Base-by-base conservation (phyloP, 2,888 invertebrate genomes). In the Clivina fossor region DNA sequence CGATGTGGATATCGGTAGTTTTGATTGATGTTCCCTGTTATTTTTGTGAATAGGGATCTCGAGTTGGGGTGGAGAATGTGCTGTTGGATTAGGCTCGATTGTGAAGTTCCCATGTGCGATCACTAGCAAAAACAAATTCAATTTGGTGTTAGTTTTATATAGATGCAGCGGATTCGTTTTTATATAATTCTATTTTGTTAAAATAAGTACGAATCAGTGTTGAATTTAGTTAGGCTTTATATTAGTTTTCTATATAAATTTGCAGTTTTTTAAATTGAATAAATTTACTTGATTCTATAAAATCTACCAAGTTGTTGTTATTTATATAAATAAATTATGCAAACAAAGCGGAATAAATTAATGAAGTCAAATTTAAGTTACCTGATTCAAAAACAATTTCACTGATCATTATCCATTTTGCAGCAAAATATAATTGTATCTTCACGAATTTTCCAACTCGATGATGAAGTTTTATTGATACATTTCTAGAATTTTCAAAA, bases 381-480 rank as follows among this genome's bases (percentile, higher is more conserved):
- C 85, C 84, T 15, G 93, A 93, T 66, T 87, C 86, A 70, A 94
- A 94, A 53, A 86, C 84, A 60, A 94, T 80, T 75, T 95, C 94
- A 72, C 92, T 92, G 68, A 95, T 83, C 75, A 94, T 84, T 65
- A 94, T 85, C 93, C 94, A 94, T 61, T 85, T 81, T 5, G 89
- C 83, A 2, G 90, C 86, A 71, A 93, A 93, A 64, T 80, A 80
- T 49, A 93, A 78, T 65, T 86, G 82, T 61, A 88, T 74, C 69
- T 88, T 88, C 57, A 93, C 86, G 77, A 83, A 91, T 67, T 82
- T 81, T 28, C 90, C 94, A 44, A 93, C 83, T 48, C 88, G 80
- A 67, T 90, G 85, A 68, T 90, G 87, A 32, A 94, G 79, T 63
- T 87, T 86, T 64, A 94, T 85, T 68, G 83, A 82, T 30, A 94